Conservation (phyloP, 2,797 vertebrate genomes). For the Mormyrus hasselquistii region DNA sequence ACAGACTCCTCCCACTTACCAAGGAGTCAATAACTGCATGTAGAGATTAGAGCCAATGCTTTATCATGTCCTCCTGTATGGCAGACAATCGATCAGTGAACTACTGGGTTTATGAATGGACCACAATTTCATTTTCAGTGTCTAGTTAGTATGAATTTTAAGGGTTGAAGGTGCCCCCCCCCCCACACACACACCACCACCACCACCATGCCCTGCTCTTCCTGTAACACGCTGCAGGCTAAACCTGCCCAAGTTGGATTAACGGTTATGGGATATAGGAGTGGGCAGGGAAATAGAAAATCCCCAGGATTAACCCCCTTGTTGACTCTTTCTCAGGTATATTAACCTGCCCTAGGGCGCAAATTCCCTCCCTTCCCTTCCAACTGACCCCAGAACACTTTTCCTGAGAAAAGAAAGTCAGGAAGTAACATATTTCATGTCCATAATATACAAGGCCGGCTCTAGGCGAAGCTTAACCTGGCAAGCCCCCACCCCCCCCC, state of each 20-base stretch:
- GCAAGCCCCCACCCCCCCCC: background rate
- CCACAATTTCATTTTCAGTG: background rate
- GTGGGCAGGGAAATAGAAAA: background rate
- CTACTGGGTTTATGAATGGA: constrained; percentile 28
- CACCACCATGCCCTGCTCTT: background rate
- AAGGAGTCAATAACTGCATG: background rate
- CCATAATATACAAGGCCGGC: background rate
- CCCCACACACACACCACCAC: background rate
- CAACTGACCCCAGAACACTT: background rate
- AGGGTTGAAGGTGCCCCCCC: background rate
- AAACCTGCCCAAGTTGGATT: background rate
- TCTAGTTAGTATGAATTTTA: background rate
- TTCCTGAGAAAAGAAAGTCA: background rate
- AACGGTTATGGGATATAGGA: background rate
- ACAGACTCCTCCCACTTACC: background rate
- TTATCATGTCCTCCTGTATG: constrained; percentile 28
- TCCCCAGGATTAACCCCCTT: background rate
- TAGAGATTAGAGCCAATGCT: constrained; percentile 14
- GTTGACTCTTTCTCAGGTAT: background rate
- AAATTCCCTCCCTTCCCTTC: background rate
- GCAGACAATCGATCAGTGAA: constrained; percentile 29
- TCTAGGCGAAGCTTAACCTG: background rate
- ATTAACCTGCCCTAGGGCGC: background rate
- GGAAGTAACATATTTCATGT: background rate
- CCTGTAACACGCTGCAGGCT: background rate